These are phyloP conservation scores for Sthenelais limicola DNA, from an alignment of 2,888 invertebrate species.

Conservation along the genomic window DNA sequence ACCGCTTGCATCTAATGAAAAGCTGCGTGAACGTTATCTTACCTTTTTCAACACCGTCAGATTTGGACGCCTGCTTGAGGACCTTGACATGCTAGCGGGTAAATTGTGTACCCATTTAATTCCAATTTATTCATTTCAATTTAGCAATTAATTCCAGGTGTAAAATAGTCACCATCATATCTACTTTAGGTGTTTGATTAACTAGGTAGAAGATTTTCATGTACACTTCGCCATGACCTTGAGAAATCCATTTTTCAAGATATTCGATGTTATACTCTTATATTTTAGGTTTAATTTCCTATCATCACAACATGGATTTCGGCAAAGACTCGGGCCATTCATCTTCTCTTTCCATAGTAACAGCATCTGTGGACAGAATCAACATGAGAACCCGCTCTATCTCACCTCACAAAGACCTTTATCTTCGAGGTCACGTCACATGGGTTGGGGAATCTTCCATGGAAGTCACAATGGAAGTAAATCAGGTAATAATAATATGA, in stretches of 20 bases:
- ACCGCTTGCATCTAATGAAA: slow-evolving; percentile 77
- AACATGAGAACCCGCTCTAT: too few species aligned
- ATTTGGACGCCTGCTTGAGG: slow-evolving; percentile 82
- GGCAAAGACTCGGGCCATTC: slow-evolving; percentile 52
- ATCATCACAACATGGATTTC: slow-evolving; percentile 79
- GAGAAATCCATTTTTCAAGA: background rate
- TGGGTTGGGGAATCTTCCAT: slow-evolving; percentile 83
- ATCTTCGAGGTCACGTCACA: slow-evolving; percentile 82
- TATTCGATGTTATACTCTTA: background rate
- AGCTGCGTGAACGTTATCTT: slow-evolving; percentile 78
- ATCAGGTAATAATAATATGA: slow-evolving; percentile 73
- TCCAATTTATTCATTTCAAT: background rate
- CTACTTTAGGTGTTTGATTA: background rate
- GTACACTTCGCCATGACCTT: background rate
- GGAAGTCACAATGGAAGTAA: slow-evolving; percentile 81
- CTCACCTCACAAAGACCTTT: slow-evolving; percentile 80
- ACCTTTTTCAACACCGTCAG: slow-evolving; percentile 74
- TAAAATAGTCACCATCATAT: background rate
- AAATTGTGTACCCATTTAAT: slow-evolving; percentile 42
- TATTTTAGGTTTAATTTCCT: slow-evolving; percentile 72
- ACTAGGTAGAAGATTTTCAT: background rate
- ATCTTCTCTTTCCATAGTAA: slow-evolving; percentile 78
- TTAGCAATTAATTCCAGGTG: background rate
- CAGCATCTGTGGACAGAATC: slow-evolving; percentile 82
- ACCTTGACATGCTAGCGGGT: slow-evolving; percentile 86